These are phyloP conservation scores for Dicrostonyx torquatus DNA, from an alignment of 2,797 vertebrate species.

Conservation along the genomic window DNA sequence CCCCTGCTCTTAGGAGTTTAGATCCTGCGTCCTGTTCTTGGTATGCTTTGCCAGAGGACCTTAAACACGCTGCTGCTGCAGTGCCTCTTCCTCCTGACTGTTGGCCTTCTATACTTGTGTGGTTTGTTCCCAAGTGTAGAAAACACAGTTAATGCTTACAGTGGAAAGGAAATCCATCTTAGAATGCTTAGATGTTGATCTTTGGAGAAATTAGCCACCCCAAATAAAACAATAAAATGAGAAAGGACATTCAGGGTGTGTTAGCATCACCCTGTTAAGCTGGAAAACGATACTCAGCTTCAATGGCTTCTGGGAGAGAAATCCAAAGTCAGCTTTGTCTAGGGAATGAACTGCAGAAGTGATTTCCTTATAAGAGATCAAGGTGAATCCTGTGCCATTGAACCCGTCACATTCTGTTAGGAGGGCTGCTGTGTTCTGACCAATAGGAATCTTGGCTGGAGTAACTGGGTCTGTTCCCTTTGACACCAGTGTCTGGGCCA, in stretches of 20 bases:
- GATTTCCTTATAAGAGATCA: slow-evolving; percentile 48
- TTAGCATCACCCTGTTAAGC: slow-evolving; percentile 6
- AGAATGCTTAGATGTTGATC: slow-evolving; percentile 36
- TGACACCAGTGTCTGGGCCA: neutral
- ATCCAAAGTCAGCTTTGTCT: neutral
- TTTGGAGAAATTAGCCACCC: slow-evolving; percentile 56
- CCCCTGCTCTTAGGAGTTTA: slow-evolving; percentile 13
- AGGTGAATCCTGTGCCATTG: slow-evolving; percentile 9
- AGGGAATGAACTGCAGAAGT: neutral
- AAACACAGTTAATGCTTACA: neutral
- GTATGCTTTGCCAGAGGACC: neutral
- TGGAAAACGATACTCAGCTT: slow-evolving; percentile 32
- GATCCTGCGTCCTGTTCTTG: neutral
- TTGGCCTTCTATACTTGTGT: neutral
- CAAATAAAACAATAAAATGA: slow-evolving; percentile 43
- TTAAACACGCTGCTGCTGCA: neutral
- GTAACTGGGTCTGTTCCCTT: slow-evolving; percentile 21
- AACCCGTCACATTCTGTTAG: slow-evolving; percentile 39
- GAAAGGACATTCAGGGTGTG: neutral
- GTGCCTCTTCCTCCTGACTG: neutral
- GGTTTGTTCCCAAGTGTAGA: neutral
- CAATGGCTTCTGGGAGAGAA: slow-evolving; percentile 12
- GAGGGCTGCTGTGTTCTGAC: slow-evolving; percentile 17
- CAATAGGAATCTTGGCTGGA: slow-evolving; percentile 16
- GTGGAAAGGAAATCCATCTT: neutral